Evolutionary conservation across 1,140 invertebrate species (phyloP), one percentile per base, ranked within the genome.

Genomic region (Macrosteles quadrilineatus): DNA sequence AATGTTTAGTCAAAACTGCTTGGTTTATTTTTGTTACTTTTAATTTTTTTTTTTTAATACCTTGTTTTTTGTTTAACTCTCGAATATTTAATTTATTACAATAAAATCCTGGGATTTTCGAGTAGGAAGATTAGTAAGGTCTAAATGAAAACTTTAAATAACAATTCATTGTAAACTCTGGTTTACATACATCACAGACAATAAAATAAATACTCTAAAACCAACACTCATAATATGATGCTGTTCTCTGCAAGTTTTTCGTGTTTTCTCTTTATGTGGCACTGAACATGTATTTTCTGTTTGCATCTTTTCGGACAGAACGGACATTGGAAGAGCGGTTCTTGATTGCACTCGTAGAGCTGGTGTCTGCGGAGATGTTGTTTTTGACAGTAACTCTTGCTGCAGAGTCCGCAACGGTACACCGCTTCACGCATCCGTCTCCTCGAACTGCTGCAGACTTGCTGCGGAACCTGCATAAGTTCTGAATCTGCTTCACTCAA

Each of bases 361-460:
- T 69, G 40, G 45, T 75, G 71, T 29, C 66, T 25, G 84, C 84
- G 32, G 21, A 70, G 23, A 1, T 40, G 63, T 55, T 50, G 25
- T 30, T 65, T 50, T 1, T 65, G 83, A 77, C 92, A 91, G 81
- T 93, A 93, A 43, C 90, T 85, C 63, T 90, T 85, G 64, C 89
- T 90, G 80, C 91, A 93, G 72, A 85, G 84, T 62, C 77, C 77
- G 73, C 82, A 84, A 27, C 83, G 83, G 40, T 43, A 66, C 6
- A 31, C 32, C 1, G 63, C 32, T 45, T 43, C 63, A 2, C 55
- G 55, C 55, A 23, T 29, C 14, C 55, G 55, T 23, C 55, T 25
- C 27, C 55, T 12, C 32, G 32, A 36, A n/a, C 55, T 59, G n/a
- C n/a, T n/a, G n/a, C n/a, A n/a, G n/a, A n/a, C n/a, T 23, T 2